A percentile compares a stretch with the other conserved stretches of the same genome.
These are phyloP conservation scores for Lypha dubia DNA, from an alignment of 2,888 invertebrate species.

Conservation along the genomic window DNA sequence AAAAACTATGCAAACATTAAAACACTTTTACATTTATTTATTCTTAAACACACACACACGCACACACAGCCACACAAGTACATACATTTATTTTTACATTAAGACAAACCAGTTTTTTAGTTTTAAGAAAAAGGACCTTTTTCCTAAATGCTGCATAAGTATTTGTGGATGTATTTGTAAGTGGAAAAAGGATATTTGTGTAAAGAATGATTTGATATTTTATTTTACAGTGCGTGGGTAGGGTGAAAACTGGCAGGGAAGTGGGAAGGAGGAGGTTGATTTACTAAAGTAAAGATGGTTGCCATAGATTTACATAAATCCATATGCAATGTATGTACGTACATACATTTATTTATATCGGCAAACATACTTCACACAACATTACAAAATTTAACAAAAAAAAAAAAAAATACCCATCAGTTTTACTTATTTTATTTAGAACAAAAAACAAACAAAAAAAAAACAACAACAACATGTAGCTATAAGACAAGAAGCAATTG, in stretches of 20 bases:
- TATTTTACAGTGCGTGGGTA: slow-evolving; percentile 12
- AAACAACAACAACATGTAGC: slow-evolving; percentile 17
- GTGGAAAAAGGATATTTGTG: slow-evolving; percentile 65
- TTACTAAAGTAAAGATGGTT: slow-evolving; percentile 60
- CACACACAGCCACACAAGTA: slow-evolving; percentile 63
- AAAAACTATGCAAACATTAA: slow-evolving; percentile 65
- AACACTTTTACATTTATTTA: slow-evolving; percentile 58
- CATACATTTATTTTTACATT: slow-evolving; percentile 42
- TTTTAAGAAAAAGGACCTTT: slow-evolving; percentile 80
- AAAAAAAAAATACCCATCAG: slow-evolving; percentile 44
- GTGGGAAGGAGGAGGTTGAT: background rate
- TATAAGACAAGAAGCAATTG: slow-evolving; percentile 54
- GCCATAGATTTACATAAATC: slow-evolving; percentile 81
- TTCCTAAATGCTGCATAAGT: slow-evolving; percentile 54
- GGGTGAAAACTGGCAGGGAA: too few species aligned
- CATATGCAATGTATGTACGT: slow-evolving; percentile 77
- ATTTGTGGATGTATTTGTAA: slow-evolving; percentile 39
- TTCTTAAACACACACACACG: slow-evolving; percentile 57
- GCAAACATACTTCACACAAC: slow-evolving; percentile 40
- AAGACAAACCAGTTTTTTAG: slow-evolving; percentile 66
- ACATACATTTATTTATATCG: slow-evolving; percentile 70
- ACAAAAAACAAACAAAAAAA: background rate
- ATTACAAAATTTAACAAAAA: slow-evolving; percentile 16
- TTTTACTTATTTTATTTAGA: slow-evolving; percentile 55
- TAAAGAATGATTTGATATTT: slow-evolving; percentile 70